Percentiles rank a stretch among this genome's conserved stretches.
These are phyloP conservation scores for Empidonax alnorum DNA, from an alignment of 2,113 vertebrate genomes.

Conservation along the genomic window DNA sequence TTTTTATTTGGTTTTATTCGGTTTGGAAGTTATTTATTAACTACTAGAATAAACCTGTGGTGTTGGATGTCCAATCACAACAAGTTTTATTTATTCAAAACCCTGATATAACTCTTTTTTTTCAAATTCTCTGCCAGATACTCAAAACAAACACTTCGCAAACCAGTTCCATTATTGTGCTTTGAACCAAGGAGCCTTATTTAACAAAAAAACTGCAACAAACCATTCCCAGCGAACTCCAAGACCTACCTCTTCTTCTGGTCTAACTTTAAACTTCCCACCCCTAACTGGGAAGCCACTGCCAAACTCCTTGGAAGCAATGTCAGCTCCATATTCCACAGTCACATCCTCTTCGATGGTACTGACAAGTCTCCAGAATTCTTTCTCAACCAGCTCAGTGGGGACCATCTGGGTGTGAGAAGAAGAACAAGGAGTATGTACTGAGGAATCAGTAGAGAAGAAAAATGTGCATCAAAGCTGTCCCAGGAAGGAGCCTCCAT, in stretches of 20 bases:
- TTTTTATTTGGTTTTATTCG: background rate
- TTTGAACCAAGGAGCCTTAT: background rate
- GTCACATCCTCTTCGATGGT: slow-evolving; percentile 98
- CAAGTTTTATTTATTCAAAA: background rate
- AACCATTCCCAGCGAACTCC: background rate
- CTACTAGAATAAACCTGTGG: background rate
- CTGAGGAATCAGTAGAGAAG: background rate
- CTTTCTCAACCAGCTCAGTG: slow-evolving; percentile 96
- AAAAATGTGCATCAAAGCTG: background rate
- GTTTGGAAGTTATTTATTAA: background rate
- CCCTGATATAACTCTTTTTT: background rate
- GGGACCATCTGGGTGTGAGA: slow-evolving; percentile 89
- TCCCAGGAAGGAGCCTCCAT: background rate
- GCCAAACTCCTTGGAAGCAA: slow-evolving; percentile 97
- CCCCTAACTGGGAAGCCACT: slow-evolving; percentile 95
- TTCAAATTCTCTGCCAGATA: background rate
- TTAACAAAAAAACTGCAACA: background rate
- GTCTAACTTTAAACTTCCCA: slow-evolving; percentile 87
- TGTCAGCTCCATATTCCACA: slow-evolving; percentile 97
- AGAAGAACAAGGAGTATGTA: background rate
- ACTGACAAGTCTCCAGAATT: slow-evolving; percentile 97
- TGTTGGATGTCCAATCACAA: background rate
- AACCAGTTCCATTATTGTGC: background rate
- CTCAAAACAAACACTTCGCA: background rate
- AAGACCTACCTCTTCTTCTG: slow-evolving; percentile 88